Conservation (phyloP, 1,140 invertebrate species). For the Cyclargus thomasi region DNA sequence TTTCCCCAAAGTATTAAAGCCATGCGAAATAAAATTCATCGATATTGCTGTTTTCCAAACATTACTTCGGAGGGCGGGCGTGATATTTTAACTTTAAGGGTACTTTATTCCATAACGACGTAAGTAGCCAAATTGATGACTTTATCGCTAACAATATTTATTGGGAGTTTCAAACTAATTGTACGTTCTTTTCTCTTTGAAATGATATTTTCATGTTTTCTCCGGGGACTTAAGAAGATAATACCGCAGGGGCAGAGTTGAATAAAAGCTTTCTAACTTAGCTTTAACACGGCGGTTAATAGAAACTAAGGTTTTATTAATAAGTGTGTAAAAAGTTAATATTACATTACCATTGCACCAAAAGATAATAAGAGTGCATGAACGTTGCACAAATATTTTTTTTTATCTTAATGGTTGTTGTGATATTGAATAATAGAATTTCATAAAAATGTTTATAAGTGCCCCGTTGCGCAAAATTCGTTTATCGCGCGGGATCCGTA, state of each 20-base stretch:
- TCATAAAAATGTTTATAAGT: no score
- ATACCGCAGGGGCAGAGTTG: background rate
- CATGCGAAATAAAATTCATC: slow-evolving; percentile 65
- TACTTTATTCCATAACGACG: slow-evolving; percentile 20
- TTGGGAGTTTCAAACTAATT: background rate
- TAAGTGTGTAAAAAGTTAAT: background rate
- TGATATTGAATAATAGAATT: no score
- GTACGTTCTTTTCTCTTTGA: background rate
- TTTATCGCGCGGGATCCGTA: no score
- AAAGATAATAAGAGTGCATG: background rate
- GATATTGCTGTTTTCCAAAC: slow-evolving; percentile 55
- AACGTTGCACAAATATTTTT: background rate
- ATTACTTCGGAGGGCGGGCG: slow-evolving; percentile 29
- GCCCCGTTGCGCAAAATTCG: no score
- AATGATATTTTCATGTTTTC: slow-evolving; percentile 3
- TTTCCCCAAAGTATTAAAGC: slow-evolving; percentile 66
- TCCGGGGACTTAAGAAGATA: background rate
- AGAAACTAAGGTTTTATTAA: background rate
- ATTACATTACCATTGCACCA: background rate
- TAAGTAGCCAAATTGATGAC: slow-evolving; percentile 18
- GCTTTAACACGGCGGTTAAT: background rate
- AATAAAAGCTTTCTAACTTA: background rate
- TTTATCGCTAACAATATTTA: slow-evolving; percentile 16
- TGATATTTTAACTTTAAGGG: slow-evolving; percentile 31
- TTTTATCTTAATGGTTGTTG: no score